Percentiles rank a stretch among this genome's conserved stretches.
These are phyloP conservation scores for Halisarca cf. caerulea DNA, from an alignment of 37 sponge, comb jelly and placozoan genomes.

Conservation along the genomic window DNA sequence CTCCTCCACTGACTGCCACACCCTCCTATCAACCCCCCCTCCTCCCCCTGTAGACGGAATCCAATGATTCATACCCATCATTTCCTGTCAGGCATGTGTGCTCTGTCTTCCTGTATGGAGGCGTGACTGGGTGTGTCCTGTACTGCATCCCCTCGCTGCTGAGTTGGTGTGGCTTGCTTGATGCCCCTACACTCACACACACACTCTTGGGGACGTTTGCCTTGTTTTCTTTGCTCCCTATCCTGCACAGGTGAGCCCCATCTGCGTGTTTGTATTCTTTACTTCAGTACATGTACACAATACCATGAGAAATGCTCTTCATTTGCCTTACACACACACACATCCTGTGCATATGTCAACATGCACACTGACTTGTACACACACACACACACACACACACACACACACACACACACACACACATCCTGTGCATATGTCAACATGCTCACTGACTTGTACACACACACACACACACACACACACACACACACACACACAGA, in stretches of 20 bases:
- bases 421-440: conserved; percentile 5
- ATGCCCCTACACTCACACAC: not conserved
- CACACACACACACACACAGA: conserved; percentile 39
- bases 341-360: conserved; percentile 19
- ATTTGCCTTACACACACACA: conserved; percentile 28
- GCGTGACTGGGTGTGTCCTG: not conserved
- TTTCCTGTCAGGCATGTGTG: not conserved
- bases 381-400: conserved; percentile 46
- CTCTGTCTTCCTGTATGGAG: not conserved
- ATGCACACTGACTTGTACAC: conserved; percentile 38
- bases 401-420: conserved; percentile 42
- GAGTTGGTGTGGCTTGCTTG: not conserved
- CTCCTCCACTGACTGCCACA: too few relatives aligned
- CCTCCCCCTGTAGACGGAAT: not conserved
- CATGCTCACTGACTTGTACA: not conserved
- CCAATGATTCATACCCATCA: not conserved
- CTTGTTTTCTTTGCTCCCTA: not conserved
- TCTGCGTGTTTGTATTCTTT: not conserved
- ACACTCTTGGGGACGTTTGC: not conserved
- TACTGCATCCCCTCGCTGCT: not conserved
- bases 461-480: conserved; percentile 33
- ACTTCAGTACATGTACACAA: too few relatives aligned
- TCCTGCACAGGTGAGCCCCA: not conserved
- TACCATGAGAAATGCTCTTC: too few relatives aligned
- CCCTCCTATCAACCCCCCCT: not conserved